Evolutionary conservation across 2,113 vertebrate genomes (phyloP).

Genomic region (Dasyornis broadbenti): DNA sequence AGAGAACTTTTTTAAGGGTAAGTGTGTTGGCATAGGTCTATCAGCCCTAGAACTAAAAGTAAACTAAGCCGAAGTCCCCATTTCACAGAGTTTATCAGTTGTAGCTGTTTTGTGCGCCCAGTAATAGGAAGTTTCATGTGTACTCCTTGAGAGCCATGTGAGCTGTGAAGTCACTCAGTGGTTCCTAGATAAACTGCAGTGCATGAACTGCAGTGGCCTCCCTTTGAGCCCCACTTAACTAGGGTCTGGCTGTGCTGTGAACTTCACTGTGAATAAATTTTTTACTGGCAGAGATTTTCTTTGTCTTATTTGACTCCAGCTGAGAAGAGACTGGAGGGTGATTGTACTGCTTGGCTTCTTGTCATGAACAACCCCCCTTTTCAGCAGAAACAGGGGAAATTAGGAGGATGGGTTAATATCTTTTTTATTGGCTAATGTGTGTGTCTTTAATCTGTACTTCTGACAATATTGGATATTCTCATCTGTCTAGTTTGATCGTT

Average conservation of each 20-base stretch:
- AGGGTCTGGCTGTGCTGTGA: constrained; percentile 12
- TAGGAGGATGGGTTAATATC: background rate
- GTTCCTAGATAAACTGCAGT: background rate
- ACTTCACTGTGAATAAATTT: constrained; percentile 15
- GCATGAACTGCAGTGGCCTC: constrained; percentile 35
- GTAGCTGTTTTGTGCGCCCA: background rate
- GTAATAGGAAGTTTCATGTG: background rate
- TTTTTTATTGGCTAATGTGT: background rate
- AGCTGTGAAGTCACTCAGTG: background rate
- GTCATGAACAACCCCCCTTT: background rate
- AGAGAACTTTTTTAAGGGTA: background rate
- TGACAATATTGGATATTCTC: background rate
- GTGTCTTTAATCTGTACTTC: constrained; percentile 24
- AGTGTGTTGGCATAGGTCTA: background rate
- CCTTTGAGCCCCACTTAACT: constrained; percentile 26
- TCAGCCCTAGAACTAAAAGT: background rate
- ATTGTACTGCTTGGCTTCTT: constrained; percentile 24
- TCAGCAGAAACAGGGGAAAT: background rate
- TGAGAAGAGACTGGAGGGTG: background rate
- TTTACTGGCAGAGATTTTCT: background rate
- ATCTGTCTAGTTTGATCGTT: constrained; percentile 12
- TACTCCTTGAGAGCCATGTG: background rate
- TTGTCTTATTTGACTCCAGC: constrained; percentile 32
- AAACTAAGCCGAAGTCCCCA: background rate
- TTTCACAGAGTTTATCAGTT: background rate